phyloP scores from a whole-genome alignment of 2,113 vertebrate genomes.

The Actenoides hombroni region DNA sequence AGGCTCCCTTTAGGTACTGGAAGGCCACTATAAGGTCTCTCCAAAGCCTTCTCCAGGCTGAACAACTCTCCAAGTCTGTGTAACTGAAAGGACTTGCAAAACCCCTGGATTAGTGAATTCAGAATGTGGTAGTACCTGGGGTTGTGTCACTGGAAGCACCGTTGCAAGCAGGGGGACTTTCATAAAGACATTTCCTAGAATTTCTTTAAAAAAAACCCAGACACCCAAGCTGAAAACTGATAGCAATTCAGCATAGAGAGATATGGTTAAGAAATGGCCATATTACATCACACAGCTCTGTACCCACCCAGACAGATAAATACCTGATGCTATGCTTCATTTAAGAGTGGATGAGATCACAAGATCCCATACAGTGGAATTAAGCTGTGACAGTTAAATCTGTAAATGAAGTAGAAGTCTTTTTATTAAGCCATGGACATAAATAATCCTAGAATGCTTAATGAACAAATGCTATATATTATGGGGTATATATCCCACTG shows the following conservation, averaged over 20 bases:
- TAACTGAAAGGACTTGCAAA: neutral
- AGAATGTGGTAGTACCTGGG: too few relatives aligned
- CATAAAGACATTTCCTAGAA: neutral
- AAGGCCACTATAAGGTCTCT: neutral
- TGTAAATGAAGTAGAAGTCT: neutral
- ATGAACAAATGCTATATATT: neutral
- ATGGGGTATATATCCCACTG: neutral
- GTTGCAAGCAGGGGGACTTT: neutral
- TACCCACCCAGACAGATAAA: neutral
- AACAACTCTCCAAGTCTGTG: neutral
- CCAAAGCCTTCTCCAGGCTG: neutral
- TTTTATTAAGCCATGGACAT: neutral
- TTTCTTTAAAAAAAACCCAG: neutral
- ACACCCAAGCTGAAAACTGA: neutral
- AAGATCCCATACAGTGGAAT: neutral
- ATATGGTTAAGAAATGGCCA: neutral
- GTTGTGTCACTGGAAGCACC: neutral
- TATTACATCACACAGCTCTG: neutral
- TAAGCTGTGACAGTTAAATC: neutral
- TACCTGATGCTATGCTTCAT: neutral
- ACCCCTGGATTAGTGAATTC: neutral
- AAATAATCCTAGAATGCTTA: neutral
- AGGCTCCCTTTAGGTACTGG: neutral
- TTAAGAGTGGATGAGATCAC: neutral
- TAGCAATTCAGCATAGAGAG: neutral